Percentiles rank a stretch among this genome's conserved stretches.
phyloP scores from a whole-genome alignment of 2,113 vertebrate species.

The Oryctolagus cuniculus region DNA sequence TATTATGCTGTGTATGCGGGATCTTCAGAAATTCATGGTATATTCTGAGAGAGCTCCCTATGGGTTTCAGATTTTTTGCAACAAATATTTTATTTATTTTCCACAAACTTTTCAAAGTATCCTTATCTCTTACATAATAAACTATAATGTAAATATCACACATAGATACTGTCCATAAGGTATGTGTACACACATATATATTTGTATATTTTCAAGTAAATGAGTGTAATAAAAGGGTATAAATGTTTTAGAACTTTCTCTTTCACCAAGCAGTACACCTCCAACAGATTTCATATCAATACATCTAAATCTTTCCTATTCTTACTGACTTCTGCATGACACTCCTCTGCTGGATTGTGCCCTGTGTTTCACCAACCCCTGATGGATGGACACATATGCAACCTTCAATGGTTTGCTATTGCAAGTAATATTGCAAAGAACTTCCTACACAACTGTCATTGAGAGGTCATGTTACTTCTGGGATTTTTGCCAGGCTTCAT shows the following conservation, averaged over 20 bases:
- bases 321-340: not conserved
- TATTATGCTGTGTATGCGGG: not conserved
- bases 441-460: not conserved
- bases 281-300: not conserved
- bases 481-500: slow-evolving; percentile 4
- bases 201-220: not conserved
- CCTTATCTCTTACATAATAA: not conserved
- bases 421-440: not conserved
- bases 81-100: no score
- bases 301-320: not conserved
- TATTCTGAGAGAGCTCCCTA: no score
- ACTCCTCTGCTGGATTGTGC: not conserved
- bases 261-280: not conserved
- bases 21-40: no score
- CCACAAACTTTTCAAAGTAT: no score
- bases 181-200: not conserved
- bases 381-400: not conserved
- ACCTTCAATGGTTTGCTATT: not conserved
- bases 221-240: not conserved
- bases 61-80: no score
- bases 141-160: not conserved
- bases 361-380: not conserved
- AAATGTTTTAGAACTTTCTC: slow-evolving; percentile 16
- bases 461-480: not conserved
- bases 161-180: not conserved